Base-by-base conservation (phyloP, 2,888 invertebrate species). In the Iphiclides podalirius region DNA sequence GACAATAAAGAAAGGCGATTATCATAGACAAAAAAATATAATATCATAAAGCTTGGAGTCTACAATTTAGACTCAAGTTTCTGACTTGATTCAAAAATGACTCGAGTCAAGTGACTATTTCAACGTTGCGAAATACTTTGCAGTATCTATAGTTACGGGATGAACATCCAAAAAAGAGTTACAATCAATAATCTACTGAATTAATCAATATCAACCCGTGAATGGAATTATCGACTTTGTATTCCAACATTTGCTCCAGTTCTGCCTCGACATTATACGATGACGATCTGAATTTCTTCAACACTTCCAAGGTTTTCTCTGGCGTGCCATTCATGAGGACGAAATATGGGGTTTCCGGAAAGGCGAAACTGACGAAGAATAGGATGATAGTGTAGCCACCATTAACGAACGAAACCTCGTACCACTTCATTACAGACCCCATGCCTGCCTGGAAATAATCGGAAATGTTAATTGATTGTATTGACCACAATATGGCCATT, bases 301-400 rank as follows among this genome's bases (percentile, higher is more conserved):
- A 54, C 0, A 55, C 38, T 0, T 16, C 38, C 35, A 53, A 58
- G 0, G 75, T 68, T 0, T 60, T 47, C 1, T 62, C 64, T 0
- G 54, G 50, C 0, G 49, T 57, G 0, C 59, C 55, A 8, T 58
- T 67, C 52, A 75, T 51, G 0, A 84, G 63, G 0, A 72, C 31
- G 37, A 54, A 82, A 53, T 79, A 76, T 0, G 83, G 84, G 0
- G 79, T 72, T 47, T 84, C 83, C 0, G 77, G 72, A 0, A 81
- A 66, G 8, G 69, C 57, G 0, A 60, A 49, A 33, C 65, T 66
- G 1, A 57, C 23, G 2, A 63, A 4, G n/a, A 68, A 52, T 1
- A 77, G 40, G 1, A 47, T 4, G 0, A 63, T 1, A 0, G 70
- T 53, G 39, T 61, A 72, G 0, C 9, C 9, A 1, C 61, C 65